Percentiles rank a stretch among this genome's conserved stretches.
phyloP scores from a whole-genome alignment of 2,797 vertebrate species.

The Leptatherina wallacei region DNA sequence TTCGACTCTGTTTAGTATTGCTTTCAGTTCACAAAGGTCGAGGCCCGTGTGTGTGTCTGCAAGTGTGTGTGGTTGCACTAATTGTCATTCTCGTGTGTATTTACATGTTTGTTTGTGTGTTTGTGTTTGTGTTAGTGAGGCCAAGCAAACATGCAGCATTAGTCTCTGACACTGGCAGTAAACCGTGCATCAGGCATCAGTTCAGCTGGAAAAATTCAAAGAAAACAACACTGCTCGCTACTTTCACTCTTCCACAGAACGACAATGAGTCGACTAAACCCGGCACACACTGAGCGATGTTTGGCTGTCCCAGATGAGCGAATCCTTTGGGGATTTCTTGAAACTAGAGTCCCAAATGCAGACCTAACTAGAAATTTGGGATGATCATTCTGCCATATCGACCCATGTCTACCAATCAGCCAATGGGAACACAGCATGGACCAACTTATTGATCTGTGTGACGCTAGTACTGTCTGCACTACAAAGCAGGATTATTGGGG shows the following conservation, averaged over 20 bases:
- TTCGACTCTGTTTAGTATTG: constrained; percentile 72
- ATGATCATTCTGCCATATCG: too few relatives aligned
- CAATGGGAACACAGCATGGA: too few relatives aligned
- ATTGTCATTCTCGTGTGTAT: constrained; percentile 12
- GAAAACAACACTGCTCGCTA: neutral
- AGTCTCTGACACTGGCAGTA: constrained; percentile 48
- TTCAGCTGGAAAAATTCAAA: constrained; percentile 5
- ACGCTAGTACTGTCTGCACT: too few relatives aligned
- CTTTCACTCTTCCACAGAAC: constrained; percentile 48
- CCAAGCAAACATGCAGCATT: constrained; percentile 77
- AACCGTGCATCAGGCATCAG: constrained; percentile 48
- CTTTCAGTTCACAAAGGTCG: constrained; percentile 64
- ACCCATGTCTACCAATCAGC: too few relatives aligned
- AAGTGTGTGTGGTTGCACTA: constrained; percentile 12
- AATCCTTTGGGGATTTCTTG: too few relatives aligned
- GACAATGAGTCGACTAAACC: constrained; percentile 21
- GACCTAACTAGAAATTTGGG: too few relatives aligned
- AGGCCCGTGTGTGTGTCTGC: constrained; percentile 31
- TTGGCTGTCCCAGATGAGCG: neutral
- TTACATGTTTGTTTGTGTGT: constrained; percentile 21
- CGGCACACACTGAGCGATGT: neutral
- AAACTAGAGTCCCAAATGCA: neutral
- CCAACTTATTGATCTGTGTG: too few relatives aligned
- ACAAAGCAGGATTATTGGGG: too few relatives aligned
- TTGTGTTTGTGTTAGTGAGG: constrained; percentile 49